These are phyloP conservation scores for Cotesia chilonis DNA, from an alignment of 1,140 invertebrate genomes.

Conservation along the genomic window DNA sequence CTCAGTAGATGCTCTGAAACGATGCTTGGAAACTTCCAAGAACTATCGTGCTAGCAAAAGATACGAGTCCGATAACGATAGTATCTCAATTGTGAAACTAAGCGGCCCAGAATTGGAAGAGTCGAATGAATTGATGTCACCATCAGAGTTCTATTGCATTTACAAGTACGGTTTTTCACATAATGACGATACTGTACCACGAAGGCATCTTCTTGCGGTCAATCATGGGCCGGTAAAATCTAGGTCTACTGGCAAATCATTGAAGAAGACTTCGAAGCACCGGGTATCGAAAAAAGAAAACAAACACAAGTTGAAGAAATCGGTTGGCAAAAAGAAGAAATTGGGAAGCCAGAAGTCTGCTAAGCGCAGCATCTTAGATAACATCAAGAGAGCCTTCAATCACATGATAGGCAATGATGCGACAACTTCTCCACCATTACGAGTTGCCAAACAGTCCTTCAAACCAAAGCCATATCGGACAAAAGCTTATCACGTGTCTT, in stretches of 20 bases:
- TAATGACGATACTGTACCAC: too few relatives aligned
- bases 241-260: too few relatives aligned
- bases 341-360: slow-evolving; percentile 12
- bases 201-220: too few relatives aligned
- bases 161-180: slow-evolving; percentile 38
- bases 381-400: slow-evolving; percentile 40
- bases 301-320: background rate
- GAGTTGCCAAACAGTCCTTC: slow-evolving; percentile 10
- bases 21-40: too few relatives aligned
- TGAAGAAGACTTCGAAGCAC: too few relatives aligned
- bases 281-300: too few relatives aligned
- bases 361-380: slow-evolving; percentile 37
- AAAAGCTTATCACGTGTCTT: background rate
- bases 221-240: too few relatives aligned
- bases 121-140: slow-evolving; percentile 15
- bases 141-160: slow-evolving; percentile 35
- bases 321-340: background rate
- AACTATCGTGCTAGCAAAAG: background rate
- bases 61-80: background rate
- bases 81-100: background rate
- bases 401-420: slow-evolving; percentile 27
- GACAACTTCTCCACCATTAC: background rate
- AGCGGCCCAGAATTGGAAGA: slow-evolving; percentile 10
- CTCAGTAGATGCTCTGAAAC: background rate
- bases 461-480: background rate